Evolutionary conservation across 2,113 vertebrate genomes (phyloP).

Genomic region (Hippocampus mohnikei): DNA sequence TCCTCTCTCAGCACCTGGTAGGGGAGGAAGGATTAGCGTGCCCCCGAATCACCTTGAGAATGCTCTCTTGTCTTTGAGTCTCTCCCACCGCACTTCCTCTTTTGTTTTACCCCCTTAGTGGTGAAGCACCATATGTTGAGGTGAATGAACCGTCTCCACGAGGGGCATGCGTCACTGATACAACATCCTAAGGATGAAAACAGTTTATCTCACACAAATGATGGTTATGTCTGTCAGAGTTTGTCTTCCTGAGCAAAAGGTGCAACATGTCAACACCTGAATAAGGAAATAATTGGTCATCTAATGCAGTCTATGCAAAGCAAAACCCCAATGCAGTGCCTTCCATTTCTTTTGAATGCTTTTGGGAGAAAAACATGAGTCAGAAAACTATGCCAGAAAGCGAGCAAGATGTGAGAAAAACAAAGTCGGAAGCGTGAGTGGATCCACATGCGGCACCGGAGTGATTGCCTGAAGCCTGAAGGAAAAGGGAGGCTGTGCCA

Average conservation of each 20-base stretch:
- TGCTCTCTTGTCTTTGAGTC: conserved; percentile 44
- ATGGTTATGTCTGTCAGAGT: not conserved
- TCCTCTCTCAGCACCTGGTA: conserved; percentile 66
- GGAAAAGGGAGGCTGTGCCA: conserved; percentile 21
- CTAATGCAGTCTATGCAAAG: conserved; percentile 12
- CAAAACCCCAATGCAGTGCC: conserved; percentile 25
- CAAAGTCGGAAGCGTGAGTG: conserved; percentile 17
- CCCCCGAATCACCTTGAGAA: conserved; percentile 53
- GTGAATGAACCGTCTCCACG: conserved; percentile 57
- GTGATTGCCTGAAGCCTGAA: conserved; percentile 42
- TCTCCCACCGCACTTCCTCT: conserved; percentile 55
- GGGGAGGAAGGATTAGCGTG: conserved; percentile 57
- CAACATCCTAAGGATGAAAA: not conserved
- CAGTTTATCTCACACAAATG: not conserved
- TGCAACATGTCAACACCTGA: conserved; percentile 11
- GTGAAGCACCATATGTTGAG: conserved; percentile 54
- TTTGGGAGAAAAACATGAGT: not conserved
- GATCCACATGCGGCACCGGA: conserved; percentile 18
- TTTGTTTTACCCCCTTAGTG: conserved; percentile 50
- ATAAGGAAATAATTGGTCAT: conserved; percentile 15
- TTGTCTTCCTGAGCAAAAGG: not conserved
- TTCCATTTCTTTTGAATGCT: conserved; percentile 30
- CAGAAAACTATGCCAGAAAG: not conserved
- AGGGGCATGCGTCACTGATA: conserved; percentile 46
- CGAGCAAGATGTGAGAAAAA: conserved; percentile 6